These are phyloP conservation scores for Aspidiotus destructor DNA, from an alignment of 2,888 invertebrate genomes.

Conservation along the genomic window DNA sequence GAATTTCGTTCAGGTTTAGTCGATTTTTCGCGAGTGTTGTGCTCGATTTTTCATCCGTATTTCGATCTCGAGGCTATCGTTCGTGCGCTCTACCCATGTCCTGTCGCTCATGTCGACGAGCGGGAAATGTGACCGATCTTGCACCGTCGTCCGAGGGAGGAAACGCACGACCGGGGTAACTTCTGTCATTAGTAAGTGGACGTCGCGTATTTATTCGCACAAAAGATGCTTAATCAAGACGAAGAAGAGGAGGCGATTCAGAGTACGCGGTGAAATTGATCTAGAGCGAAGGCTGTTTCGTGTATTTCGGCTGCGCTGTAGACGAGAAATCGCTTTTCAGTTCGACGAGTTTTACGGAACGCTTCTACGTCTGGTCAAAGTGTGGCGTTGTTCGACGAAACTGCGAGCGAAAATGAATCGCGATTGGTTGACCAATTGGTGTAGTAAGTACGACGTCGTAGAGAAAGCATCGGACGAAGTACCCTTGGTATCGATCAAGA, in stretches of 20 bases:
- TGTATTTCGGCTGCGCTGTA: not conserved
- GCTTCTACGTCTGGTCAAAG: not conserved
- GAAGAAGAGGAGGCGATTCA: not conserved
- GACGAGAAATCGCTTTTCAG: not conserved
- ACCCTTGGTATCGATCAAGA: not conserved
- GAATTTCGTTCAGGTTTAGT: not conserved
- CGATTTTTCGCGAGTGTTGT: slow-evolving; percentile 7
- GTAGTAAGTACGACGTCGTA: slow-evolving; percentile 8
- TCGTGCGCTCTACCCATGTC: not conserved
- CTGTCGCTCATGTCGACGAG: slow-evolving; percentile 2
- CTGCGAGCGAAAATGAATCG: slow-evolving; percentile 12
- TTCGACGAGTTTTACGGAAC: not conserved
- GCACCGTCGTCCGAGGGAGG: not conserved
- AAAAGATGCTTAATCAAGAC: not conserved
- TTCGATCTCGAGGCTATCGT: not conserved
- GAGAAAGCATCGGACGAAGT: not conserved
- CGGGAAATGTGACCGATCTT: not conserved
- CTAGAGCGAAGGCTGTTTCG: slow-evolving; percentile 7
- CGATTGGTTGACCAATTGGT: slow-evolving; percentile 17
- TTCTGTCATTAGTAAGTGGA: not conserved
- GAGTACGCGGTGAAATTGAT: slow-evolving; percentile 4
- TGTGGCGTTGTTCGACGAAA: slow-evolving; percentile 17
- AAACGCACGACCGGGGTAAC: not conserved
- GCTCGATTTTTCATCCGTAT: not conserved
- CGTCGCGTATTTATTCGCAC: not conserved